phyloP scores from a whole-genome alignment of 2,113 vertebrate genomes.

The Cyprinodon tularosa region DNA sequence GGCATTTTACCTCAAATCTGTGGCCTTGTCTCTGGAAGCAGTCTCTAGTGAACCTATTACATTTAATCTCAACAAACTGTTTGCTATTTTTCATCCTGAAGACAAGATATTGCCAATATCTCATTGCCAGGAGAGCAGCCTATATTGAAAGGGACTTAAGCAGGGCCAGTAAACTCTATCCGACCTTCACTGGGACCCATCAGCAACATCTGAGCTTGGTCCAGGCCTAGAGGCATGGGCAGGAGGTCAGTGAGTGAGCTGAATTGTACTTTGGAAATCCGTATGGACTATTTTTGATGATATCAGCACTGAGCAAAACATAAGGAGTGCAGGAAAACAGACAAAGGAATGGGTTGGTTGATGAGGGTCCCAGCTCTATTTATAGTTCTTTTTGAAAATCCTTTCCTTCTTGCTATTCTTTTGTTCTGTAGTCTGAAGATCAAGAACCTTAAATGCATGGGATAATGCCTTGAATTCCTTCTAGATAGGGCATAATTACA shows the following conservation, averaged over 20 bases:
- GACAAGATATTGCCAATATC: slow-evolving; percentile 69
- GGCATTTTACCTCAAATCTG: slow-evolving; percentile 40
- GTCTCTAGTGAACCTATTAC: slow-evolving; percentile 47
- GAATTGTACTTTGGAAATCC: slow-evolving; percentile 23
- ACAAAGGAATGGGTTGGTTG: not conserved
- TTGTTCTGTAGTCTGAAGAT: slow-evolving; percentile 36
- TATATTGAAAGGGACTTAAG: slow-evolving; percentile 66
- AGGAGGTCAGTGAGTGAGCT: slow-evolving; percentile 26
- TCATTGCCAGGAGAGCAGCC: slow-evolving; percentile 45
- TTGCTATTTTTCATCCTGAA: slow-evolving; percentile 57
- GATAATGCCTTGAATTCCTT: slow-evolving; percentile 61
- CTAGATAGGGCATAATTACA: slow-evolving; percentile 73
- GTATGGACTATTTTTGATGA: slow-evolving; percentile 24
- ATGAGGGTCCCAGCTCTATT: not conserved
- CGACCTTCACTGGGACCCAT: slow-evolving; percentile 31
- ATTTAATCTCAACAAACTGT: slow-evolving; percentile 67
- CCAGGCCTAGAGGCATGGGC: slow-evolving; percentile 2
- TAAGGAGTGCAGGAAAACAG: slow-evolving; percentile 11
- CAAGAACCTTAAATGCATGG: slow-evolving; percentile 51
- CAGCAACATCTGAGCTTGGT: slow-evolving; percentile 35
- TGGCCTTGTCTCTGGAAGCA: slow-evolving; percentile 43
- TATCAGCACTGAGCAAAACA: slow-evolving; percentile 40
- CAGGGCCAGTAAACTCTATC: slow-evolving; percentile 53
- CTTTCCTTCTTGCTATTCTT: slow-evolving; percentile 4
- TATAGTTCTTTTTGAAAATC: not conserved